Base-by-base conservation (phyloP, 2,888 invertebrate genomes). In the Orchesella flavescens region DNA sequence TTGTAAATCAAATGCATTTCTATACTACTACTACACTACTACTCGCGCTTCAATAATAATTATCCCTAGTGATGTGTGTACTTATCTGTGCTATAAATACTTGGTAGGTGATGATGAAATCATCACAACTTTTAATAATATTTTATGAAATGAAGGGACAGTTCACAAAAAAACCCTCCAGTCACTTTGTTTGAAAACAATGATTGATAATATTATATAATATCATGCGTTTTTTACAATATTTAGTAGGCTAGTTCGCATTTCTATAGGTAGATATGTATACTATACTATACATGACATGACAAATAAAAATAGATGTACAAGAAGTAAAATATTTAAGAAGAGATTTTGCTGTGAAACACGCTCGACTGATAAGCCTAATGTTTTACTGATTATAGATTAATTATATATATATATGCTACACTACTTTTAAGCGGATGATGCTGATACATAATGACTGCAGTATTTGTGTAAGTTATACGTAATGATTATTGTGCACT, bases 391-490 rank as follows among this genome's bases (percentile, higher is more conserved):
- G 19, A 49, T 46, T 34, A 34, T 34, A 34, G 34, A 34, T 34
- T 34, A 34, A 53, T 1, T 53, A 53, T 13, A 55, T 55, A 55
- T 55, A 59, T 17, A 59, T 7, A 59, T 55, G 19, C 19, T 59
- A 21, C 21, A 59, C 23, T 59, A 59, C 7, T 59, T 55, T 21
- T 23, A 4, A n/a, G 61, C 23, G 17, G 2, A 72, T 63, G 55
- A 72, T 46, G 23, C 44, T 34, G 49, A 65, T 65, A 71, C 17
- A 63, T 57, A 24, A 59, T 53, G 81, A 81, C 69, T 75, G 71
- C 74, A 81, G 75, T 81, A 81, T 81, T 81, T 69, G 81, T 81
- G 71, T 59, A 80, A 80, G 55, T 80, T 80, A 43, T 74, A 61
- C 17, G 19, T 57, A 12, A 34, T 61, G 24, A 9, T 24, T 4